A percentile compares a stretch with the other conserved stretches of the same genome.
Conservation (phyloP, 1,140 invertebrate species). For the Hylaeus volcanicus region DNA sequence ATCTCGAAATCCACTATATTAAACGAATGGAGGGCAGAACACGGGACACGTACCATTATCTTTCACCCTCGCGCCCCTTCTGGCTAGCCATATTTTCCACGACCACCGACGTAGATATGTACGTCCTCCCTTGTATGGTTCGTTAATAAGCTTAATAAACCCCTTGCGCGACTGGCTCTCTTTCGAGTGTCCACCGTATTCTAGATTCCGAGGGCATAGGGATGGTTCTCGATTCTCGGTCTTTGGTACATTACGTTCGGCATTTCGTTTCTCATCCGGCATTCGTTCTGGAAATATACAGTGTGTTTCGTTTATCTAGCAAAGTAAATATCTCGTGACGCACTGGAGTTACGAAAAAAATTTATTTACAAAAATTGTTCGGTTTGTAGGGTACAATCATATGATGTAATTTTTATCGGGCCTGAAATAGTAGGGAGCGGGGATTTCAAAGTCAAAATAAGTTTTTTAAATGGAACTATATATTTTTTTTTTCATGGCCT, state of each 20-base stretch:
- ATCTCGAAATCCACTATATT: slow-evolving; percentile 39
- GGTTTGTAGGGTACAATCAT: too few relatives aligned
- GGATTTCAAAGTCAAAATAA: too few relatives aligned
- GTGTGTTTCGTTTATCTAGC: too few relatives aligned
- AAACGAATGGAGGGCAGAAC: slow-evolving; percentile 47
- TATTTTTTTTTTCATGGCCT: too few relatives aligned
- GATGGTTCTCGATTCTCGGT: slow-evolving; percentile 60
- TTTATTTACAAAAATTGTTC: too few relatives aligned
- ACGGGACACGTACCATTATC: slow-evolving; percentile 52
- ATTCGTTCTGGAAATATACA: neutral
- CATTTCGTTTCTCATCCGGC: neutral
- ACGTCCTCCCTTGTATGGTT: slow-evolving; percentile 62
- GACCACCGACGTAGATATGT: slow-evolving; percentile 59
- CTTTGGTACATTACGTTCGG: slow-evolving; percentile 10
- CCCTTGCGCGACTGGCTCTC: slow-evolving; percentile 59
- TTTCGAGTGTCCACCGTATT: slow-evolving; percentile 58
- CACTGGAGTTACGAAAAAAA: too few relatives aligned
- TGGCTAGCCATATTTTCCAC: slow-evolving; percentile 58
- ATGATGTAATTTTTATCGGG: too few relatives aligned
- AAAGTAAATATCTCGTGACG: too few relatives aligned
- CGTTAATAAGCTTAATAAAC: slow-evolving; percentile 76
- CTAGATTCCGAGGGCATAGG: slow-evolving; percentile 63
- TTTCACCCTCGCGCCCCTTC: slow-evolving; percentile 51
- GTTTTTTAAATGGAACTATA: too few relatives aligned
- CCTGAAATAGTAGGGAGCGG: too few relatives aligned